Evolutionary conservation across 2,113 vertebrate genomes (phyloP).

Genomic region (Cariama cristata): DNA sequence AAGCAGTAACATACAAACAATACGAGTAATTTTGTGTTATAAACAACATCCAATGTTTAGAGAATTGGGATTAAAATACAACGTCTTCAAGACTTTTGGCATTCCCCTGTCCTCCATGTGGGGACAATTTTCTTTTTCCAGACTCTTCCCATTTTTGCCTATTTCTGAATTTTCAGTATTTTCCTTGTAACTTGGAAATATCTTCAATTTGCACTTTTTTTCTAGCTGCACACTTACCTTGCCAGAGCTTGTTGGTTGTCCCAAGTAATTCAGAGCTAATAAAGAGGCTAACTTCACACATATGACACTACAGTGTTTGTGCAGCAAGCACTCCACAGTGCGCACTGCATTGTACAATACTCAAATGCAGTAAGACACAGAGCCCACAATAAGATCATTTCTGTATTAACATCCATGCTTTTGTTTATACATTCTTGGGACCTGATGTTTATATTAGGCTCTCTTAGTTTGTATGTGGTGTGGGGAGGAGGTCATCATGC

Average conservation of each 20-base stretch:
- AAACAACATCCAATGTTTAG: slow-evolving; percentile 68
- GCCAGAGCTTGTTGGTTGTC: neutral
- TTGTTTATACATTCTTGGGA: neutral
- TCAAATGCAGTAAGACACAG: neutral
- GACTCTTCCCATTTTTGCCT: slow-evolving; percentile 25
- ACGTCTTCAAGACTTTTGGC: slow-evolving; percentile 51
- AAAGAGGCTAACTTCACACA: neutral
- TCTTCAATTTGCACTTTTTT: neutral
- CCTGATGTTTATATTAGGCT: neutral
- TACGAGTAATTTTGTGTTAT: slow-evolving; percentile 62
- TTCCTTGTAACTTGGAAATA: neutral
- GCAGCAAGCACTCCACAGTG: neutral
- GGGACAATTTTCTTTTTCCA: slow-evolving; percentile 15
- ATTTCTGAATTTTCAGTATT: neutral
- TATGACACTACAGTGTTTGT: neutral
- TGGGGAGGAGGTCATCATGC: neutral
- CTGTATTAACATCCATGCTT: neutral
- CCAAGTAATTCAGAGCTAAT: neutral
- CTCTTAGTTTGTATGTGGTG: neutral
- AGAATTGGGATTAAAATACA: slow-evolving; percentile 67
- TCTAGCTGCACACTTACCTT: neutral
- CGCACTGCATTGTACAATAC: neutral
- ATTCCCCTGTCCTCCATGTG: slow-evolving; percentile 55
- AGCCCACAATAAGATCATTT: neutral
- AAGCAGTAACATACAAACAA: slow-evolving; percentile 66